Evolutionary conservation across 64 coral and sea anemone species (phyloP), one percentile per base, ranked within the genome.

Genomic region (Hydrozoanthus tunicans): DNA sequence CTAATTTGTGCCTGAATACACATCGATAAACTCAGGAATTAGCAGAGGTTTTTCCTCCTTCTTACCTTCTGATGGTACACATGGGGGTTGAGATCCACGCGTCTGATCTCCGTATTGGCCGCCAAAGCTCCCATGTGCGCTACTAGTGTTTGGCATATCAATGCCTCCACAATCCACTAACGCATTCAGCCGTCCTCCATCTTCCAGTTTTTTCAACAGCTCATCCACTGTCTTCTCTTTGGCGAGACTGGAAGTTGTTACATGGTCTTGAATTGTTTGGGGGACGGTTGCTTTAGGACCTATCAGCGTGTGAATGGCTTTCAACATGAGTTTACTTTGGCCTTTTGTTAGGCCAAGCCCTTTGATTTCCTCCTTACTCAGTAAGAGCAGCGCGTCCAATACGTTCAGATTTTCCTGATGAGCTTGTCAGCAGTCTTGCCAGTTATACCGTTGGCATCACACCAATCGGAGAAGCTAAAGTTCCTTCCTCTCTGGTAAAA

Each of bases 201-300:
- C n/a, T 13, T 86, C 83, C 64, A 86, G 10, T 15, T 86, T 86
- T 56, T 7, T 86, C 11, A 86, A 56, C 66, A 86, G 9, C 59
- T 66, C 15, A 11, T 85, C 62, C 3, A 71, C 13, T 9, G 14
- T 20, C 7, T 72, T 13, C 17, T 86, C 66, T 7, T 86, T 86
- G 4, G 84, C 64, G 7, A 73, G 66, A 27, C 84, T 73, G 53
- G 65, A 57, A 9, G 64, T 73, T 63, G 65, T 73, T 14, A 73
- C 57, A 7, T 52, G 67, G 6, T 73, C 84, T 15, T 6, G 7
- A 4, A 15, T 1, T 88, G 20, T 88, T 24, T 43, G 0, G 0
- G 51, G 0, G 7, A n/a, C 27, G 53, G 26, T 54, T 12, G 5
- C n/a, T 1, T 14, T 72, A 25, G 54, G 68, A 12, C 6, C 64